phyloP scores from a whole-genome alignment of 2,797 vertebrate species.

The Sphenodon punctatus region DNA sequence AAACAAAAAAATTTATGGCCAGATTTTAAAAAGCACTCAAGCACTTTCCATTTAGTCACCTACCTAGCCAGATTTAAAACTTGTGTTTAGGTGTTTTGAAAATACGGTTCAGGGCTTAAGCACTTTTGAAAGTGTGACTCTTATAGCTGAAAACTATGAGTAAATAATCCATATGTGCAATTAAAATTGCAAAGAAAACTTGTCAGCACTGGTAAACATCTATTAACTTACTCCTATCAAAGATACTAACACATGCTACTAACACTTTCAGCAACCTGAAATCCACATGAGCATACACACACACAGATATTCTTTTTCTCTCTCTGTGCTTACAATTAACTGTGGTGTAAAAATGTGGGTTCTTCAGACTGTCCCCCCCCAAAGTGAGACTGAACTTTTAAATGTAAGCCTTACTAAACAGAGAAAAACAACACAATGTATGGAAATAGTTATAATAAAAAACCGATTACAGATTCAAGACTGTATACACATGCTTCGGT shows the following conservation, averaged over 20 bases:
- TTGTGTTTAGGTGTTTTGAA: background rate
- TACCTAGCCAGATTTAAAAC: background rate
- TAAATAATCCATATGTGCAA: background rate
- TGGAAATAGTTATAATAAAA: conserved; percentile 42
- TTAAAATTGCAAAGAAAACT: background rate
- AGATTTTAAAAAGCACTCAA: background rate
- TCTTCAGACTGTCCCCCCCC: conserved; percentile 39
- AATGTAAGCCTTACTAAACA: conserved; percentile 29
- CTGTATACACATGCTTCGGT: conserved; percentile 60
- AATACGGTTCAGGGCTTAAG: too few relatives aligned
- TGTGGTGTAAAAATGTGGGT: conserved; percentile 61
- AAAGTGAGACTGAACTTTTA: conserved; percentile 65
- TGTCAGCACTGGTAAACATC: background rate
- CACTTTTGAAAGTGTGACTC: background rate
- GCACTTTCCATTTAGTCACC: background rate
- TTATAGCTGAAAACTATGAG: background rate
- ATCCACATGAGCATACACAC: background rate
- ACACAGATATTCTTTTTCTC: background rate
- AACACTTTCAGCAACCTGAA: background rate
- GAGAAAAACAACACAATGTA: background rate
- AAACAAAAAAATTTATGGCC: conserved; percentile 19
- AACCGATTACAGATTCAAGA: conserved; percentile 44
- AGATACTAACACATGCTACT: background rate
- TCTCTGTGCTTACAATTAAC: conserved; percentile 46
- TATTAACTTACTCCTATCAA: background rate